Evolutionary conservation across 2,113 vertebrate genomes (phyloP), one percentile per base, ranked within the genome.

Genomic region (Xenopus laevis): DNA sequence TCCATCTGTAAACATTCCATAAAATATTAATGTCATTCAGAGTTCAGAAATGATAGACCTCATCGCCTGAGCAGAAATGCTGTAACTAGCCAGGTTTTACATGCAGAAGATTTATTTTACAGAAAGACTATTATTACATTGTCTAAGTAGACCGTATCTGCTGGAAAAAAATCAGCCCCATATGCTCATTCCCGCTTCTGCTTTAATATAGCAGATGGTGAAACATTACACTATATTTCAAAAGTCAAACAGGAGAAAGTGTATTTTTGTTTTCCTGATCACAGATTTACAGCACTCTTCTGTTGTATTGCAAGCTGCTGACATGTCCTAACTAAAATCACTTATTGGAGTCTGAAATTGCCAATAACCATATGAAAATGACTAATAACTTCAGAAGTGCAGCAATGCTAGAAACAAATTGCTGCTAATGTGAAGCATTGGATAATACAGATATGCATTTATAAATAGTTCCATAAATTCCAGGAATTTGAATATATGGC

Each of bases 91-190:
- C 78, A 70, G 79, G 76, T 86, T 92, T 90, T 88, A 85, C 86
- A 87, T 87, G 88, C 86, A 91, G 90, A 88, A 87, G 86, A 88
- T 88, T 86, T 89, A 88, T 91, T 86, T 88, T 89, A 87, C 79
- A 83, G 82, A 84, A 88, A 90, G 83, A 81, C 87, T 89, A 86
- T 91, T 91, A 88, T 92, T 92, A 89, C 89, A 91, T 88, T 87
- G 89, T 92, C 74, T 90, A 91, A 92, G 87, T 91, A 90, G 86
- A 88, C 83, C 86, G 80, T 90, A 92, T 89, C 91, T 92, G 90
- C 82, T 88, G 86, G 84, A n/a, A 82, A 88, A 87, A 86, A 89
- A 86, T 82, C 84, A 87, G 85, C 84, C 80, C 89, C 91, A 91
- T 92, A 90, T 92, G 91, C 81, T 92, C 88, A 50, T 87, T 89